phyloP scores from a whole-genome alignment of 2,888 invertebrate species.

The Lasioglossum malachurum region DNA sequence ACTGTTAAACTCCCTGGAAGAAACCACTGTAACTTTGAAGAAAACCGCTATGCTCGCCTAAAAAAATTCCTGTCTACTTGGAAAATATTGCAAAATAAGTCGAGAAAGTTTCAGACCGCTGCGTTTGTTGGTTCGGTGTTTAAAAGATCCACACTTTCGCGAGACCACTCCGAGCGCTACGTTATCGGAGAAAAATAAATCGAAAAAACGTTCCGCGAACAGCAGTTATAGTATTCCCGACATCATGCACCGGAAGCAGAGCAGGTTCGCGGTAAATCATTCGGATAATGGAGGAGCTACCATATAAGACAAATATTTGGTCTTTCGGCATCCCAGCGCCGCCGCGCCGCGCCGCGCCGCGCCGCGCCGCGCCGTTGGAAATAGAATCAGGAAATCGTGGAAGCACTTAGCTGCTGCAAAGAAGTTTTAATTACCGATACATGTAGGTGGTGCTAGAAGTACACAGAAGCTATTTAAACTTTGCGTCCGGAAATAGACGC shows the following conservation, averaged over 20 bases:
- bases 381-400: not conserved
- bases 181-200: not conserved
- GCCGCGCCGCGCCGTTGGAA: not conserved
- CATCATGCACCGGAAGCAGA: not conserved
- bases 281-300: constrained; percentile 18
- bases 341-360: too few species aligned
- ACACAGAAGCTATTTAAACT: not conserved
- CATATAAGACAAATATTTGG: constrained; percentile 27
- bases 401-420: not conserved
- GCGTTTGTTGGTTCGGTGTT: not conserved
- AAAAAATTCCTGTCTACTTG: not conserved
- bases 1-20: not conserved
- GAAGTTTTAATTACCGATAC: constrained; percentile 9
- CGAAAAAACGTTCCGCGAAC: not conserved
- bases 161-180: not conserved
- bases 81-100: not conserved
- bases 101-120: not conserved
- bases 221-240: not conserved
- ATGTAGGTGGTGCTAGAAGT: not conserved
- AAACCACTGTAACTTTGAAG: not conserved
- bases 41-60: not conserved
- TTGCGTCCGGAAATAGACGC: not conserved
- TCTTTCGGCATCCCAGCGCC: not conserved
- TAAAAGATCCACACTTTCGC: not conserved
- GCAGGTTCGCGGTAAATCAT: constrained; percentile 7